Evolutionary conservation across 2,113 vertebrate genomes (phyloP).

Genomic region (Anser brachyrhynchus): DNA sequence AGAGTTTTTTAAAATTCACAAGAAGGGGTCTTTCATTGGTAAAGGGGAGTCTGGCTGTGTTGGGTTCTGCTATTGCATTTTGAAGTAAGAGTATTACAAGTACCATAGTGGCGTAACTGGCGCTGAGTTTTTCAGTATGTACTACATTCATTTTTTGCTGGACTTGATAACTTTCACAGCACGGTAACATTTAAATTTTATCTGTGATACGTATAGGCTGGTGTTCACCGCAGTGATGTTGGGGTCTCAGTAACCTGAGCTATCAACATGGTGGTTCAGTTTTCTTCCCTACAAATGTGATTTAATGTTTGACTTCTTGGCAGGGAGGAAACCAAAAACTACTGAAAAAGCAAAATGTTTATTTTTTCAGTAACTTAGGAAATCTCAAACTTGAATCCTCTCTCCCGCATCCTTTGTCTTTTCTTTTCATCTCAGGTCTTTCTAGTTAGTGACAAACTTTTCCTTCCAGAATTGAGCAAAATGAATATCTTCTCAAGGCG

Average conservation of each 20-base stretch:
- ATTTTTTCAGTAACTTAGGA: not conserved
- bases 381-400: not conserved
- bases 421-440: not conserved
- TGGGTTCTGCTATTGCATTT: not conserved
- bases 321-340: rapidly evolving
- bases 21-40: not conserved
- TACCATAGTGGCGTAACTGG: not conserved
- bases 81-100: not conserved
- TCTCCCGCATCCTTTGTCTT: not conserved
- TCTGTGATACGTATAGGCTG: not conserved
- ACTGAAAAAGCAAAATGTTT: not conserved
- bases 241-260: not conserved
- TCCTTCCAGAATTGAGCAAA: not conserved
- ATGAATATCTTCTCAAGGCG: not conserved
- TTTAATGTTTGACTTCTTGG: not conserved
- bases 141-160: not conserved
- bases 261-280: not conserved
- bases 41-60: not conserved
- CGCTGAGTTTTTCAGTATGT: not conserved
- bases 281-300: not conserved
- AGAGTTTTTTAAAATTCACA: not conserved
- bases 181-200: not conserved
- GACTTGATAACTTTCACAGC: not conserved
- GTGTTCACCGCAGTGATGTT: not conserved
- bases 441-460: not conserved